A percentile compares a stretch with the other conserved stretches of the same genome.
phyloP scores from a whole-genome alignment of 2,113 vertebrate genomes.

The Elephantulus edwardii region DNA sequence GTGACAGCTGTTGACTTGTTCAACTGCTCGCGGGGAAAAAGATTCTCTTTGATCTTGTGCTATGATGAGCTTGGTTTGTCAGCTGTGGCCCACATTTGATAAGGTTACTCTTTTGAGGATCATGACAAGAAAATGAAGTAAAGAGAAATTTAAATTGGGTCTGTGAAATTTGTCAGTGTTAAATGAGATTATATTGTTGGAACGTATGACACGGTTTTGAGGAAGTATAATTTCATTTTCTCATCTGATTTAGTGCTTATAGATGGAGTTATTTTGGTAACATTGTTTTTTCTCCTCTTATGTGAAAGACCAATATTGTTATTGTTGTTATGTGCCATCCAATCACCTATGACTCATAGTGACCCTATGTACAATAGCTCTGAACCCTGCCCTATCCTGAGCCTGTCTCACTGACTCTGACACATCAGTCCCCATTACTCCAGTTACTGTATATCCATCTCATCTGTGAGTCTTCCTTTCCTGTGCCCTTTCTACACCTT shows the following conservation, averaged over 20 bases:
- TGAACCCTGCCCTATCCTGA: too few relatives aligned
- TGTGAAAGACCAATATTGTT: not conserved
- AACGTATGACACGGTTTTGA: not conserved
- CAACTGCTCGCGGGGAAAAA: not conserved
- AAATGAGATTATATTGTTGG: not conserved
- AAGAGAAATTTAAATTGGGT: not conserved
- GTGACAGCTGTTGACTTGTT: not conserved
- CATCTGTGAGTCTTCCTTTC: too few relatives aligned
- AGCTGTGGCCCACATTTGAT: not conserved
- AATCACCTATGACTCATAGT: too few relatives aligned
- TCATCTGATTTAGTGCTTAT: not conserved
- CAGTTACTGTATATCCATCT: too few relatives aligned
- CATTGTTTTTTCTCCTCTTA: not conserved
- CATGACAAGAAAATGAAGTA: not conserved
- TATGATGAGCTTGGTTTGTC: not conserved
- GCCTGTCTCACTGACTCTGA: too few relatives aligned
- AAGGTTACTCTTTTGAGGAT: not conserved
- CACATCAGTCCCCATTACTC: too few relatives aligned
- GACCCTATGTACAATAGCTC: too few relatives aligned
- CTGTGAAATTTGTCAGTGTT: not conserved
- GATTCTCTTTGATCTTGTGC: accelerated
- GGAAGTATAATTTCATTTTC: not conserved
- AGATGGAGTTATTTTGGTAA: not conserved
- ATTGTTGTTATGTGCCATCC: too few relatives aligned
- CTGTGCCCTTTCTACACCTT: too few relatives aligned